A percentile compares a stretch with the other conserved stretches of the same genome.
Evolutionary conservation across 2,113 vertebrate genomes (phyloP).

Genomic region (Cygnus atratus): DNA sequence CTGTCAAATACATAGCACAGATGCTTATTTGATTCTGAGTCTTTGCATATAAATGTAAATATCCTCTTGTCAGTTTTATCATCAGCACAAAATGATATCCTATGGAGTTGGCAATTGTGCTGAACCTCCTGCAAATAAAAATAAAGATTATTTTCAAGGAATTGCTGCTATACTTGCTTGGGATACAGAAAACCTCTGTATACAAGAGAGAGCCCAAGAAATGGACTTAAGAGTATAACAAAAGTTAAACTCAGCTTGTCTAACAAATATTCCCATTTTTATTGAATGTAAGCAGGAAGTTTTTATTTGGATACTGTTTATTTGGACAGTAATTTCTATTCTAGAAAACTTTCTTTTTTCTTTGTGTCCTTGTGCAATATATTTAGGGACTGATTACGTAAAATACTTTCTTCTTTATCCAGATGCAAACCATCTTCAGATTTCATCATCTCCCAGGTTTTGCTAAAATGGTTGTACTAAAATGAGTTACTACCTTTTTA

Average conservation of each 20-base stretch:
- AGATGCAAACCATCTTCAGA: neutral
- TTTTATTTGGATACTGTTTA: neutral
- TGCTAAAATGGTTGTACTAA: neutral
- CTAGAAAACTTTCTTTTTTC: neutral
- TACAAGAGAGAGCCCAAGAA: neutral
- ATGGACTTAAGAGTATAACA: neutral
- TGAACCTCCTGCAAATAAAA: conserved; percentile 87
- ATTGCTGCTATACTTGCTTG: neutral
- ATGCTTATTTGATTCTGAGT: conserved; percentile 96
- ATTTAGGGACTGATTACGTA: neutral
- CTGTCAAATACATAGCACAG: conserved; percentile 99
- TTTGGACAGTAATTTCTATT: neutral
- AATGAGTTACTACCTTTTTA: neutral
- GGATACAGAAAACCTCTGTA: neutral
- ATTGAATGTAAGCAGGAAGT: neutral
- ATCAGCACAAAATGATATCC: conserved; percentile 99
- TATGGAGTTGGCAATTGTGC: conserved; percentile 95
- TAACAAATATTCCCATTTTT: neutral
- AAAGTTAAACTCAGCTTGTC: neutral
- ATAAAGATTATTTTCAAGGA: neutral
- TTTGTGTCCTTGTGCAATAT: neutral
- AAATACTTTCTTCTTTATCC: neutral
- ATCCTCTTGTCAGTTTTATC: conserved; percentile 99
- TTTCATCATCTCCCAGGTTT: neutral
- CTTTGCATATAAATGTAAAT: conserved; percentile 99